These are phyloP conservation scores for Xestia xanthographa DNA, from an alignment of 2,888 invertebrate genomes.

Conservation along the genomic window DNA sequence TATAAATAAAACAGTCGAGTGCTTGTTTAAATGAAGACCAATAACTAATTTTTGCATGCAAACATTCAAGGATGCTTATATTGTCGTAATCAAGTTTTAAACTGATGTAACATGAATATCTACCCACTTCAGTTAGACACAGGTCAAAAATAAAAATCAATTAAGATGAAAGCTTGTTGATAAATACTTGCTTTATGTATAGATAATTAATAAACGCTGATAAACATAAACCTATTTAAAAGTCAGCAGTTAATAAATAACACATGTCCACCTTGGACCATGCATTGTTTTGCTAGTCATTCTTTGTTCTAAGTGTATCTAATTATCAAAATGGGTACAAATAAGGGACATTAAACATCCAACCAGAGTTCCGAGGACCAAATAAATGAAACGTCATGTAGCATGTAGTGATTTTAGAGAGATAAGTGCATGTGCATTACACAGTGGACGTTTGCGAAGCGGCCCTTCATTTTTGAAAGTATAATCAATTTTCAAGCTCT, in stretches of 20 bases:
- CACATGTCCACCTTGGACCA: not conserved
- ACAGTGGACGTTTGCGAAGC: not conserved
- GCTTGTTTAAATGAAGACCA: not conserved
- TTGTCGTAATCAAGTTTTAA: not conserved
- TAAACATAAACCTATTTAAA: not conserved
- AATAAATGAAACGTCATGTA: not conserved
- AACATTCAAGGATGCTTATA: not conserved
- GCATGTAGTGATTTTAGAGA: not conserved
- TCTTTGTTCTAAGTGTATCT: not conserved
- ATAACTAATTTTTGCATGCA: not conserved
- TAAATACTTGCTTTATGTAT: not conserved
- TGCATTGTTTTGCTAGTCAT: not conserved
- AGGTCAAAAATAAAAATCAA: not conserved
- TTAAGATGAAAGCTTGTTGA: too few relatives aligned
- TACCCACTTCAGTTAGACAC: not conserved
- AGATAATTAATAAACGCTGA: not conserved
- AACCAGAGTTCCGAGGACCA: not conserved
- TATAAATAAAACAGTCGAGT: not conserved
- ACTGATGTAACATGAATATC: constrained; percentile 1
- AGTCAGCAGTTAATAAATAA: too few relatives aligned
- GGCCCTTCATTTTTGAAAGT: not conserved
- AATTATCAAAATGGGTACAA: not conserved
- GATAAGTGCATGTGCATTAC: not conserved
- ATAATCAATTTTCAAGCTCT: not conserved
- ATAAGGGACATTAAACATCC: too few relatives aligned